Conservation (phyloP, 2,888 invertebrate genomes). For the Lasioglossum malachurum region DNA sequence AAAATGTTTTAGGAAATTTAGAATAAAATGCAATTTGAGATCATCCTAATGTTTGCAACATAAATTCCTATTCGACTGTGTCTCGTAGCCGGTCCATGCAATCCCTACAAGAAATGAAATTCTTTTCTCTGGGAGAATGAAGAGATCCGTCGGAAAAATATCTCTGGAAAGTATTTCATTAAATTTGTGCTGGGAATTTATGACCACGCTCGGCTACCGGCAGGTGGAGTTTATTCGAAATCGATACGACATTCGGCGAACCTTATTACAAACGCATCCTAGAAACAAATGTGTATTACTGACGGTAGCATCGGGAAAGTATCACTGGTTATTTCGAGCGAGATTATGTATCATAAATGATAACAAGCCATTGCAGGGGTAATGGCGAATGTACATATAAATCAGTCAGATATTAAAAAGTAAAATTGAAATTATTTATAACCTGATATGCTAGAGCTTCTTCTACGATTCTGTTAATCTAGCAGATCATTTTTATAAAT, state of each 20-base stretch:
- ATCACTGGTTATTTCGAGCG: background rate
- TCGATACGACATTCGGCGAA: slow-evolving; percentile 31
- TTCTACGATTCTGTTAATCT: background rate
- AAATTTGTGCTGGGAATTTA: slow-evolving; percentile 38
- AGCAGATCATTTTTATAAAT: too few species aligned
- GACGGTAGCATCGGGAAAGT: background rate
- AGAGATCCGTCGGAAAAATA: background rate
- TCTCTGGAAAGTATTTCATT: slow-evolving; percentile 37
- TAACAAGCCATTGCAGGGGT: background rate
- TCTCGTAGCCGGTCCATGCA: background rate
- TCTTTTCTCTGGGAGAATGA: slow-evolving; percentile 8
- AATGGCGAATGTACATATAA: background rate
- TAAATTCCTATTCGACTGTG: background rate
- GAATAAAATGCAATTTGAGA: background rate
- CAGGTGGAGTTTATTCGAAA: slow-evolving; percentile 40
- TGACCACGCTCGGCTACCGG: slow-evolving; percentile 4
- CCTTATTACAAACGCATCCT: slow-evolving; percentile 11
- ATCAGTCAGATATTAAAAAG: too few species aligned
- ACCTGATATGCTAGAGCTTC: background rate
- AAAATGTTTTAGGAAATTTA: too few species aligned
- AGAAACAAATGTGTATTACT: slow-evolving; percentile 4
- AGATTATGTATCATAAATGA: background rate
- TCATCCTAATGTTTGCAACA: background rate
- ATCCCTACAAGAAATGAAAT: slow-evolving; percentile 6
- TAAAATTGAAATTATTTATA: background rate